Percentiles rank a stretch among this genome's conserved stretches.
Conservation (phyloP, 64 coral and sea anemone genomes). For the Catalaphyllia jardinei region DNA sequence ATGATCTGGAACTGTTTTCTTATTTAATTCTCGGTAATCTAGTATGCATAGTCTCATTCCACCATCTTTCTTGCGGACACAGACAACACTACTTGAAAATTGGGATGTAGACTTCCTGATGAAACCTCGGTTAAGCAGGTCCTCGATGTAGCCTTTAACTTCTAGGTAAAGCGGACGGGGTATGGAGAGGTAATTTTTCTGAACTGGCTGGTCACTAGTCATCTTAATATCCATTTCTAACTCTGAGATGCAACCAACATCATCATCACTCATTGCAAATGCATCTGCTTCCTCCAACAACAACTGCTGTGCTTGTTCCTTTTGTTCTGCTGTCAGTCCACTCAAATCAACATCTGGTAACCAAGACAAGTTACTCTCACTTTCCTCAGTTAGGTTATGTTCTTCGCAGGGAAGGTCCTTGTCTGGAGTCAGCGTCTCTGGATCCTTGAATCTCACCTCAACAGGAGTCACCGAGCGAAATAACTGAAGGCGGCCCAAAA, state of each 20-base stretch:
- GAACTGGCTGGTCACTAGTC: constrained; percentile 29
- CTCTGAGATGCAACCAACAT: constrained; percentile 23
- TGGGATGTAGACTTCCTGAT: constrained; percentile 23
- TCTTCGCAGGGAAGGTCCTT: background rate
- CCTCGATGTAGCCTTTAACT: constrained; percentile 14
- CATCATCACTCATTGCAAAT: constrained; percentile 23
- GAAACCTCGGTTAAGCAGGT: constrained; percentile 5
- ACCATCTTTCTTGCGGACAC: constrained; percentile 32
- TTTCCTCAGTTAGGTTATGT: background rate
- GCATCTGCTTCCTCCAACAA: constrained; percentile 41
- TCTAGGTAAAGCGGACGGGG: constrained; percentile 19
- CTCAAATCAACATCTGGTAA: constrained; percentile 37
- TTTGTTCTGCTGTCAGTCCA: constrained; percentile 14
- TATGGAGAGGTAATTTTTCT: constrained; percentile 18
- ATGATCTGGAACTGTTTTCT: background rate
- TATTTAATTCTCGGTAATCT: constrained; percentile 34
- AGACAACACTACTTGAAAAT: constrained; percentile 26
- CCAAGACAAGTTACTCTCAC: background rate
- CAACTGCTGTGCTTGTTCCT: constrained; percentile 36
- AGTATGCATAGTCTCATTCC: constrained; percentile 30
- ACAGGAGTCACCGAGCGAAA: constrained; percentile 68
- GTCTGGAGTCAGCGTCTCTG: constrained; percentile 9
- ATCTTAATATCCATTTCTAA: constrained; percentile 43
- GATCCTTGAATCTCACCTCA: constrained; percentile 56
- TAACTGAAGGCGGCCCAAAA: constrained; percentile 45